A percentile compares a stretch with the other conserved stretches of the same genome.
Evolutionary conservation across 2,797 vertebrate genomes (phyloP).

Genomic region (Myotis daubentonii): DNA sequence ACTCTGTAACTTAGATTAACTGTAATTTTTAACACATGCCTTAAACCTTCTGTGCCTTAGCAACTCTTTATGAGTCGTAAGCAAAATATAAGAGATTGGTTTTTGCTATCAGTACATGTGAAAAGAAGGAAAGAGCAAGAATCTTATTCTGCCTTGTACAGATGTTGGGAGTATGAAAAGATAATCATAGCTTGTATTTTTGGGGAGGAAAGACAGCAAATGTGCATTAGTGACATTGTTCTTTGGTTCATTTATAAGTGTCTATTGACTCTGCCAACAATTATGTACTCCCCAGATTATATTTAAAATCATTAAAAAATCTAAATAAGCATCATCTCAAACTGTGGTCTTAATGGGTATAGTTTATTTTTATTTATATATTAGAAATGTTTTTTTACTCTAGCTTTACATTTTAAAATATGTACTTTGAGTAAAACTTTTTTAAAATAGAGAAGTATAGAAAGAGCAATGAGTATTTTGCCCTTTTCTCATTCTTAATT

Average conservation of each 20-base stretch:
- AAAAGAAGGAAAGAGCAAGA: constrained; percentile 18
- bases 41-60: background rate
- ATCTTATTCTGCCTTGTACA: background rate
- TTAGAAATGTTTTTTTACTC: constrained; percentile 36
- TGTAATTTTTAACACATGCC: constrained; percentile 14
- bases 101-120: background rate
- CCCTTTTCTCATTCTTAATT: background rate
- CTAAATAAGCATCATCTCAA: constrained; percentile 31
- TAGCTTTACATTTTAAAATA: constrained; percentile 41
- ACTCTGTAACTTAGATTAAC: constrained; percentile 2
- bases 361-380: background rate
- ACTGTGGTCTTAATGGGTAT: background rate
- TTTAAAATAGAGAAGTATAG: background rate
- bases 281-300: constrained; percentile 14
- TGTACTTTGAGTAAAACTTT: background rate
- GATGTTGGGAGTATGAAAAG: constrained; percentile 13
- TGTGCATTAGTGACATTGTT: background rate
- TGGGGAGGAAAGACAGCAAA: background rate
- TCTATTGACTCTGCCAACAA: background rate
- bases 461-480: background rate
- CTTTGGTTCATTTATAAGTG: background rate
- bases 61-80: background rate
- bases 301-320: constrained; percentile 35
- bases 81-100: background rate
- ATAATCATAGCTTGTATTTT: constrained; percentile 24